Evolutionary conservation across 2,888 invertebrate genomes (phyloP).

Genomic region (Drosophila siamana): DNA sequence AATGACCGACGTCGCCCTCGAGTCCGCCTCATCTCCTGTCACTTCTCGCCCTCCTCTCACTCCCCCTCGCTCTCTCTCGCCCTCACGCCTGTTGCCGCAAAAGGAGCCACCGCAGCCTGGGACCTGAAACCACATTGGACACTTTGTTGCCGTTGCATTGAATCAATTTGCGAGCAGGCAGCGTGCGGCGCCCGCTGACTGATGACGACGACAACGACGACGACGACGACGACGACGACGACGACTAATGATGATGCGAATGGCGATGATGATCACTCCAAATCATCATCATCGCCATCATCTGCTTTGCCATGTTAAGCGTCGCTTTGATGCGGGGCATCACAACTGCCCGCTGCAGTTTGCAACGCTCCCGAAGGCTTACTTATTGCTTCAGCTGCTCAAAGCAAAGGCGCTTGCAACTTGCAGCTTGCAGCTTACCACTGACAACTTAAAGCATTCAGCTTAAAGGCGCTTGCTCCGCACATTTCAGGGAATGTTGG

Average conservation of each 20-base stretch:
- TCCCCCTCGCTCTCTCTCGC: not conserved
- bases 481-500: not conserved
- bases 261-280: not conserved
- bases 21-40: not conserved
- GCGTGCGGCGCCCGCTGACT: slow-evolving; percentile 45
- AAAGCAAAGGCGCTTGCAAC: not conserved
- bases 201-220: slow-evolving; percentile 41
- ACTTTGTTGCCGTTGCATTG: slow-evolving; percentile 64
- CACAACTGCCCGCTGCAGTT: slow-evolving; percentile 12
- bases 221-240: not conserved
- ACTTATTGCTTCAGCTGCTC: not conserved
- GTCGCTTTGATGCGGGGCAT: slow-evolving; percentile 25
- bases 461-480: not conserved
- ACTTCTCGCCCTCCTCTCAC: not conserved
- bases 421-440: not conserved
- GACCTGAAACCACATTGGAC: slow-evolving; percentile 52
- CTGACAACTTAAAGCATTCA: not conserved
- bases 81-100: not conserved
- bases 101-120: slow-evolving; percentile 30
- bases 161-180: slow-evolving; percentile 58
- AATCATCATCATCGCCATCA: not conserved
- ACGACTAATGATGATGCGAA: not conserved
- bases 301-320: slow-evolving; percentile 10
- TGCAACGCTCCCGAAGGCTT: slow-evolving; percentile 12
- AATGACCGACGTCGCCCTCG: slow-evolving; percentile 14